Percentiles rank a stretch among this genome's conserved stretches.
Evolutionary conservation across 2,797 vertebrate genomes (phyloP).

Genomic region (Karalla daura): DNA sequence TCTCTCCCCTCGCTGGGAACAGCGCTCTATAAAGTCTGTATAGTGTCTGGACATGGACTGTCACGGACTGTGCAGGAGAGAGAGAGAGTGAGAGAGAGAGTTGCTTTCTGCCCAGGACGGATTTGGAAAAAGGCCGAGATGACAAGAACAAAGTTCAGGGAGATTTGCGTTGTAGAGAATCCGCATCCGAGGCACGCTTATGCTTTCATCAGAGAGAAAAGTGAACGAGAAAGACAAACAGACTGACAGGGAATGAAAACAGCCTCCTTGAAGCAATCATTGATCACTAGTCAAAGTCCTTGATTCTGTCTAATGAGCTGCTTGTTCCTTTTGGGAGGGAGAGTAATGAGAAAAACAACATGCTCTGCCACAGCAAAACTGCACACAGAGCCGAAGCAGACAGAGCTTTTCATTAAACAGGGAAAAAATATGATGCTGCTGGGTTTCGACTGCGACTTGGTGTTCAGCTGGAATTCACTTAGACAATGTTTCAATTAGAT

Average conservation of each 20-base stretch:
- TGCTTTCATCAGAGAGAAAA: conserved; percentile 23
- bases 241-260: conserved; percentile 44
- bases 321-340: conserved; percentile 60
- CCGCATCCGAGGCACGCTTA: background rate
- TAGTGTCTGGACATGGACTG: conserved; percentile 18
- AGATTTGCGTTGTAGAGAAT: conserved; percentile 1
- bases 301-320: conserved; percentile 70
- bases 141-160: conserved; percentile 31
- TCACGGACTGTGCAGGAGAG: background rate
- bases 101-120: conserved; percentile 27
- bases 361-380: conserved; percentile 22
- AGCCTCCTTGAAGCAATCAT: conserved; percentile 52
- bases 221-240: conserved; percentile 17
- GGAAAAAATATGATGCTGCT: background rate
- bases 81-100: no score
- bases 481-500: conserved; percentile 20
- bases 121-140: conserved; percentile 42
- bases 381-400: conserved; percentile 27
- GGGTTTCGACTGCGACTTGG: background rate
- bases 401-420: conserved; percentile 10
- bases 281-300: conserved; percentile 64
- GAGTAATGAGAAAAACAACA: conserved; percentile 57
- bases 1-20: conserved; percentile 16
- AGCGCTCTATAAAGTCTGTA: conserved; percentile 23
- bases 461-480: background rate